Evolutionary conservation across 1,140 invertebrate species (phyloP).

Genomic region (Polyergus mexicanus): DNA sequence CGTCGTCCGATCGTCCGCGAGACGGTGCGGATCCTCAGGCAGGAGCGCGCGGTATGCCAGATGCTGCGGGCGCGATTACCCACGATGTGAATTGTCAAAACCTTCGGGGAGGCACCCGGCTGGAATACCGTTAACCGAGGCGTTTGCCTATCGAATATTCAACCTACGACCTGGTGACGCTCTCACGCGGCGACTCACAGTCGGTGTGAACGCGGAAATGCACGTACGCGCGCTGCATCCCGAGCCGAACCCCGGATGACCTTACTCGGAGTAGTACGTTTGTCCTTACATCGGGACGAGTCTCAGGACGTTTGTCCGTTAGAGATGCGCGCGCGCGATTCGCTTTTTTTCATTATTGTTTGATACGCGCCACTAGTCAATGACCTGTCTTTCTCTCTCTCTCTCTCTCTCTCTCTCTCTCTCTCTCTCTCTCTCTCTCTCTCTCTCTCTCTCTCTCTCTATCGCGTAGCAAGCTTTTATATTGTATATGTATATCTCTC

Average conservation of each 20-base stretch:
- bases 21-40: constrained; percentile 37
- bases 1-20: constrained; percentile 1
- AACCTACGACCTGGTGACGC: constrained; percentile 72
- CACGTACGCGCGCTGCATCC: constrained; percentile 33
- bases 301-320: constrained; percentile 41
- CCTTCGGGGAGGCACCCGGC: constrained; percentile 64
- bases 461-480: constrained; percentile 8
- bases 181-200: constrained; percentile 47
- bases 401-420: constrained; percentile 33
- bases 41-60: constrained; percentile 63
- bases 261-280: constrained; percentile 68
- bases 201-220: constrained; percentile 75
- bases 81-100: constrained; percentile 73
- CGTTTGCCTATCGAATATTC: constrained; percentile 76
- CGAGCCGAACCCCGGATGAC: constrained; percentile 61
- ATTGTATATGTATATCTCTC: neutral
- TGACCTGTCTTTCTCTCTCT: constrained; percentile 42
- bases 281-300: constrained; percentile 65
- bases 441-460: constrained; percentile 26
- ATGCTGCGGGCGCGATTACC: constrained; percentile 65
- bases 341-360: constrained; percentile 56
- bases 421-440: constrained; percentile 35
- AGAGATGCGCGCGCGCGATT: constrained; percentile 31
- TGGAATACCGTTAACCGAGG: constrained; percentile 71
- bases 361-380: constrained; percentile 51